Conservation (phyloP, 2,888 invertebrate genomes). For the Parnassius smintheus region DNA sequence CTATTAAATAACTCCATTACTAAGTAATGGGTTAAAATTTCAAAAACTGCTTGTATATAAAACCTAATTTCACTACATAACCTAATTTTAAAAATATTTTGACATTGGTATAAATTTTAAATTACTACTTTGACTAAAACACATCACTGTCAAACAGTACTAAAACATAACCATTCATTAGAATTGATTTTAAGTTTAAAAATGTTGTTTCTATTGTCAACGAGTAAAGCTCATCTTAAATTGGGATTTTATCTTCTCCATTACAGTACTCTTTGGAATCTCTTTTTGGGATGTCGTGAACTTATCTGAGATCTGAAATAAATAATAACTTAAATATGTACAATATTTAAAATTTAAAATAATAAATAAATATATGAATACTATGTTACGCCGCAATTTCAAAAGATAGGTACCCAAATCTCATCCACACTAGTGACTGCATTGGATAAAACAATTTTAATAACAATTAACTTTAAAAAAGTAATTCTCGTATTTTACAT, state of each 20-base stretch:
- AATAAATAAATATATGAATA: slow-evolving; percentile 2
- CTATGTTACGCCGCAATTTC: neutral
- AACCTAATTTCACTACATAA: slow-evolving; percentile 4
- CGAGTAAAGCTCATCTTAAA: slow-evolving; percentile 57
- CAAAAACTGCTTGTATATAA: slow-evolving; percentile 5
- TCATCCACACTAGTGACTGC: slow-evolving; percentile 13
- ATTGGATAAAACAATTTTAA: slow-evolving; percentile 3
- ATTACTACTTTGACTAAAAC: slow-evolving; percentile 2
- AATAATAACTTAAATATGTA: slow-evolving; percentile 31
- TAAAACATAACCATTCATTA: neutral
- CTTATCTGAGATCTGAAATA: slow-evolving; percentile 52
- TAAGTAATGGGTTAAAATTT: slow-evolving; percentile 12
- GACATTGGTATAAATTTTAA: slow-evolving; percentile 14
- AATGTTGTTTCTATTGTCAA: slow-evolving; percentile 63
- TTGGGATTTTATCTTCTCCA: slow-evolving; percentile 29
- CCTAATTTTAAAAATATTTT: slow-evolving; percentile 7
- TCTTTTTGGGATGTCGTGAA: slow-evolving; percentile 36
- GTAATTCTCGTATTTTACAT: neutral
- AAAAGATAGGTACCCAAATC: neutral
- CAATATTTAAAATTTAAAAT: slow-evolving; percentile 5
- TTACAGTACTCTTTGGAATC: slow-evolving; percentile 55
- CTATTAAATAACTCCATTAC: slow-evolving; percentile 12
- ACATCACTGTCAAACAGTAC: slow-evolving; percentile 19
- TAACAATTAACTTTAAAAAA: neutral
- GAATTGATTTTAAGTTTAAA: slow-evolving; percentile 19